Base-by-base conservation (phyloP, 2,113 vertebrate genomes). In the Labrus mixtus region DNA sequence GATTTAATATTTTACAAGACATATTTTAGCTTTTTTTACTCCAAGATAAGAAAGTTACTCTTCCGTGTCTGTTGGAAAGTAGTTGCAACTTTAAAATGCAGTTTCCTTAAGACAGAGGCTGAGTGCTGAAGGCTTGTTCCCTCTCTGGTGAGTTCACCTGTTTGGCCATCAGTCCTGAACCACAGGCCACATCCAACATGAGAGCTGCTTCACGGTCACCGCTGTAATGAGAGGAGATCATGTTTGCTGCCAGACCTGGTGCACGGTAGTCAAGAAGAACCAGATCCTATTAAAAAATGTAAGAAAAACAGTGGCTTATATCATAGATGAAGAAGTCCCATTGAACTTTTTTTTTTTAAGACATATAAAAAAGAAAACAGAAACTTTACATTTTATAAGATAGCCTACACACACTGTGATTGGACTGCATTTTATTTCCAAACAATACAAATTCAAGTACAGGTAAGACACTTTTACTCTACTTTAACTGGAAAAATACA, bases 101-200 rank as follows among this genome's bases (percentile, higher is more conserved):
- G 6, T 29, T 48, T 51, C 36, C 19, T 36, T 48, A 25, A 11
- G 5, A 0, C 7, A 12, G 29, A 33, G n/a, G 5, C 19, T 53
- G 4, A 23, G 36, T n/a, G n/a, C n/a, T n/a, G n/a, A n/a, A n/a
- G 15, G n/a, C 70, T 22, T 17, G n/a, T 17, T 43, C 8, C 37
- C 9, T 45, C 1, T 67, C 0, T 41, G 17, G 37, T 45, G 13
- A 37, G 17, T 75, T 90, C 85, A 97, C 97, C 95, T 96, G 92
- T 23, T 85, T 81, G 59, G 95, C 95, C 58, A 96, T 95, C 1
- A 97, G 91, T 73, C 96, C 97, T 2, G 97, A 97, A 16, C 96
- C 97, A 83, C 97, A 97, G n/a, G 96, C 96, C 73, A 97, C 95
- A 16, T 98, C 96, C 74, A 98, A 90, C 67, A 97, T 90, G 20